phyloP scores from a whole-genome alignment of 2,113 vertebrate genomes.

The Panthera uncia region DNA sequence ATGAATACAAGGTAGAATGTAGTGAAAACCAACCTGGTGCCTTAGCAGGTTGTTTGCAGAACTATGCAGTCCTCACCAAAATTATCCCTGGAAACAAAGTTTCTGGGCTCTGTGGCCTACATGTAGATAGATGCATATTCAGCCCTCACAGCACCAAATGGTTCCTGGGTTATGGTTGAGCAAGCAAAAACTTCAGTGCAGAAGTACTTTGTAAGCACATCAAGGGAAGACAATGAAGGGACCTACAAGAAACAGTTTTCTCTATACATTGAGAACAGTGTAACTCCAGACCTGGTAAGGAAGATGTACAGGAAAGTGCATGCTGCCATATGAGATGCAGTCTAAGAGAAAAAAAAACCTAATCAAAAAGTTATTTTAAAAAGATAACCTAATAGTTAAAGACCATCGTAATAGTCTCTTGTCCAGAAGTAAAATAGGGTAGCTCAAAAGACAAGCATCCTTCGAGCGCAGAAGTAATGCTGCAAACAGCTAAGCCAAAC shows the following conservation, averaged over 20 bases:
- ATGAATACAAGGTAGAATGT: neutral
- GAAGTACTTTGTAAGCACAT: neutral
- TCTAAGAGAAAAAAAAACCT: constrained; percentile 89
- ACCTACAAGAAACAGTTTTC: neutral
- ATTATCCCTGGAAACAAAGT: neutral
- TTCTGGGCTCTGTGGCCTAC: neutral
- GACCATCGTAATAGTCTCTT: neutral
- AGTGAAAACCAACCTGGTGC: neutral
- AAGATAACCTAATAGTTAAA: neutral
- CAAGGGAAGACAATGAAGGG: neutral
- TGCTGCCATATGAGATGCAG: constrained; percentile 86
- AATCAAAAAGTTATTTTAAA: constrained; percentile 83
- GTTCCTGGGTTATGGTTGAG: neutral
- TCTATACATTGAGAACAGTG: neutral
- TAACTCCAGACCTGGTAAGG: constrained; percentile 79
- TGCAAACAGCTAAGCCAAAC: neutral
- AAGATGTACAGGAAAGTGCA: constrained; percentile 91
- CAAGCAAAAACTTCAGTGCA: neutral
- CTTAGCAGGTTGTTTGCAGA: neutral
- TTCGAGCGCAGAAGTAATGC: neutral
- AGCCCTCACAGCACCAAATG: neutral
- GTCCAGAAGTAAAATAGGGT: neutral
- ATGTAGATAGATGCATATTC: neutral
- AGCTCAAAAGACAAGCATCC: neutral
- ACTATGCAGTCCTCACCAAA: neutral